Percentiles rank a stretch among this genome's conserved stretches.
These are phyloP conservation scores for Rhinoderma darwinii DNA, from an alignment of 2,113 vertebrate genomes.

Conservation along the genomic window DNA sequence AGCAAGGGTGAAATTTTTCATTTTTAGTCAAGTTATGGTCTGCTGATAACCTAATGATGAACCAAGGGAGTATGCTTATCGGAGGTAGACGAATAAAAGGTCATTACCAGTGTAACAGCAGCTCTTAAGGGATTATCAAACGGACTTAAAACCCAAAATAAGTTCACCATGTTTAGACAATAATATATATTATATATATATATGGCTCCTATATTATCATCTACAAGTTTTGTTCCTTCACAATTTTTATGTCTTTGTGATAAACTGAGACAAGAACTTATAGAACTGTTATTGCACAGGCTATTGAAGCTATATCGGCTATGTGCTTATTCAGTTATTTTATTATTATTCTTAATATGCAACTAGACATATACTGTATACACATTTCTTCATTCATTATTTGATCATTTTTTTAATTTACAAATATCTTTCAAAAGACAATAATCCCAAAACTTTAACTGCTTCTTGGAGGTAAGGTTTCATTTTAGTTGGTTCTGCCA, in stretches of 20 bases:
- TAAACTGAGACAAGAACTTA: too few relatives aligned
- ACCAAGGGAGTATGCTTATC: not conserved
- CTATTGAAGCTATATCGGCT: too few relatives aligned
- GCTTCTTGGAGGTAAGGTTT: too few relatives aligned
- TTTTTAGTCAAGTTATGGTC: slow-evolving; percentile 20
- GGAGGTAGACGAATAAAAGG: not conserved
- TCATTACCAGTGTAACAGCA: slow-evolving; percentile 26
- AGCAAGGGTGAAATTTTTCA: slow-evolving; percentile 26
- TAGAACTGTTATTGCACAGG: too few relatives aligned
- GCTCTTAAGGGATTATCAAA: slow-evolving; percentile 15
- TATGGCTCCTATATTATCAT: not conserved
- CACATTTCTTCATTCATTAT: too few relatives aligned
- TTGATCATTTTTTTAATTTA: too few relatives aligned
- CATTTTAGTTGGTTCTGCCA: too few relatives aligned
- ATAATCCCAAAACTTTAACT: too few relatives aligned
- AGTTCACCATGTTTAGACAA: not conserved
- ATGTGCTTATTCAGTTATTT: too few relatives aligned
- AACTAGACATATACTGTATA: too few relatives aligned
- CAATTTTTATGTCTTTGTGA: not conserved
- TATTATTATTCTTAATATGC: too few relatives aligned
- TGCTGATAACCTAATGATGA: slow-evolving; percentile 1
- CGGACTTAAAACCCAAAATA: not conserved
- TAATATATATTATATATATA: not conserved
- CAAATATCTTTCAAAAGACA: too few relatives aligned
- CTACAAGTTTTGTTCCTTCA: not conserved